A percentile compares a stretch with the other conserved stretches of the same genome.
These are phyloP conservation scores for Hesperophylax magnus DNA, from an alignment of 1,140 invertebrate species.

Conservation along the genomic window DNA sequence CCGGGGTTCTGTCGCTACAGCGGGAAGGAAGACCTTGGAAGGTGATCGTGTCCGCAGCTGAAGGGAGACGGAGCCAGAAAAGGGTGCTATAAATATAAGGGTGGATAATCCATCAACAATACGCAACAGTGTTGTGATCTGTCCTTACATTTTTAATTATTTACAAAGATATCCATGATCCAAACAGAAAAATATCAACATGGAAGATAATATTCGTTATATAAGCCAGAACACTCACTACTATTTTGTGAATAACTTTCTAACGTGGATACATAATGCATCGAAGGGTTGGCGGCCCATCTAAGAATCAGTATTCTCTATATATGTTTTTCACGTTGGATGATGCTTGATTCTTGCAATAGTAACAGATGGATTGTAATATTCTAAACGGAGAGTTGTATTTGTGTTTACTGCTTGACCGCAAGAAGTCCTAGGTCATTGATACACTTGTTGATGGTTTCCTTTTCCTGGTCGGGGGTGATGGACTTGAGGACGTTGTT, in stretches of 20 bases:
- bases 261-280: no score
- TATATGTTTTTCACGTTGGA: background rate
- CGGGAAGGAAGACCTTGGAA: no score
- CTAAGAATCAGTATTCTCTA: background rate
- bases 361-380: no score
- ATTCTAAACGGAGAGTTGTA: no score
- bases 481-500: constrained; percentile 87
- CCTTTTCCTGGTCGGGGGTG: constrained; percentile 93
- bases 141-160: constrained; percentile 13
- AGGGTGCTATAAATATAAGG: no score
- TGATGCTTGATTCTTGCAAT: background rate
- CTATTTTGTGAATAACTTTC: background rate
- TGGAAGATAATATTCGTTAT: background rate
- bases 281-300: no score
- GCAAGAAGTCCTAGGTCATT: constrained; percentile 86
- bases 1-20: no score
- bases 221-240: background rate
- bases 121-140: background rate
- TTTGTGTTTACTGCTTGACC: constrained; percentile 49
- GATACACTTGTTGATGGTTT: constrained; percentile 91
- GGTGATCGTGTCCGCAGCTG: no score
- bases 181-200: background rate
- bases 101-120: constrained; percentile 28
- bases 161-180: constrained; percentile 23
- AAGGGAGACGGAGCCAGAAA: no score